Base-by-base conservation (phyloP, 2,797 vertebrate species). In the Picus viridis region DNA sequence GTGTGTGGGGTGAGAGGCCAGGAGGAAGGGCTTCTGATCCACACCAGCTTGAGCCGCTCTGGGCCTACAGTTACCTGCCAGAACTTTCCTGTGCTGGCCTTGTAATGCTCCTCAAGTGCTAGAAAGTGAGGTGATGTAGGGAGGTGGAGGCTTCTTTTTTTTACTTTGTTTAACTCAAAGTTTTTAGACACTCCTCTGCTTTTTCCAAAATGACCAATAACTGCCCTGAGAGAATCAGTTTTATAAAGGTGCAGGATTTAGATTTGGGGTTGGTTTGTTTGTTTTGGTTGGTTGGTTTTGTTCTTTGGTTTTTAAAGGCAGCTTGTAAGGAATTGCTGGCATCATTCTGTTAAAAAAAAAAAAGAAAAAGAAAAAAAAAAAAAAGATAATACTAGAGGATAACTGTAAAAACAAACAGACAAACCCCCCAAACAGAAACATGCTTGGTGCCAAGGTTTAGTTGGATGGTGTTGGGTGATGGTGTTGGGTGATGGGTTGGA, bases 61-160 rank as follows among this genome's bases (percentile, higher is more conserved):
- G 61, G 16, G 43, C 9, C 9, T 61, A 32, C 18, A 41, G 30
- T 39, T 8, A 9, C 56, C n/a, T 53, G 17, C 27, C 65, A 49
- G 62, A 80, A 12, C 59, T 59, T 63, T 81, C 34, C 57, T 61
- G 9, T 76, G 13, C 45, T 59, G 34, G 24, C 49, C 1, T 0
- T 61, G n/a, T 20, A 54, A 30, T 2, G 34, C 39, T 64, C 13
- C 29, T 86, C 29, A 81, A 83, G 19, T 16, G 7, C 22, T 54
- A 34, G 9, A 12, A 67, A 29, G 9, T 2, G 1, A 3, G 6
- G 9, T 67, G 30, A n/a, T 36, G 32, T 0, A 29, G 34, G 41
- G 7, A 7, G 8, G 1, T 64, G 13, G 8, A 47, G 23, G 6
- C 2, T 29, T 39, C 11, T 10, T 19, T 43, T 43, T 49, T 58